Percentiles rank a stretch among this genome's conserved stretches.
phyloP scores from a whole-genome alignment of 2,888 invertebrate species.

The Hanleya hanleyi region DNA sequence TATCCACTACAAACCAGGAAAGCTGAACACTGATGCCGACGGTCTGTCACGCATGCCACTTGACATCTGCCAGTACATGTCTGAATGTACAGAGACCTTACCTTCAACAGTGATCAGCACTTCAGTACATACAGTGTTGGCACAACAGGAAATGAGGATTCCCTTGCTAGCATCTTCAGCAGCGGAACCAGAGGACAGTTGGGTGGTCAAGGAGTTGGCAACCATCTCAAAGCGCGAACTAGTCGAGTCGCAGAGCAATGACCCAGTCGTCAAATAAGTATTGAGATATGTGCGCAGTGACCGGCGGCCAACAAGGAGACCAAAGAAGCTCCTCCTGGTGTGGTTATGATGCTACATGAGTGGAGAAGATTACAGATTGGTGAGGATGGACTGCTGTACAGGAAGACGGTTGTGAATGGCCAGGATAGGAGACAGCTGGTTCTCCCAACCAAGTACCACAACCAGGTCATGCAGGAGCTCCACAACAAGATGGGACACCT shows the following conservation, averaged over 20 bases:
- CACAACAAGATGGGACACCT: too few relatives aligned
- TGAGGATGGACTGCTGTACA: not conserved
- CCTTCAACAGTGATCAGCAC: not conserved
- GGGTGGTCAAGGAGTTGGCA: too few relatives aligned
- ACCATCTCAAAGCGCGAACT: not conserved
- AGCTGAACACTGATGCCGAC: conserved; percentile 14
- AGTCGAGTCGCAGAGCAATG: not conserved
- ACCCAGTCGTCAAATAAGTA: not conserved
- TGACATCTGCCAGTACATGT: conserved; percentile 15
- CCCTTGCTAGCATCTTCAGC: too few relatives aligned
- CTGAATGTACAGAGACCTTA: conserved; percentile 11
- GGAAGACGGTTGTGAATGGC: not conserved
- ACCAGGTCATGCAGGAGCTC: too few relatives aligned
- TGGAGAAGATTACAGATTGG: not conserved
- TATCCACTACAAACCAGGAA: conserved; percentile 19
- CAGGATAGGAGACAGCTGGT: too few relatives aligned
- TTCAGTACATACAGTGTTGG: too few relatives aligned
- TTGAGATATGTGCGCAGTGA: not conserved
- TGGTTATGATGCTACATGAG: not conserved
- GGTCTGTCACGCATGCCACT: conserved; percentile 25
- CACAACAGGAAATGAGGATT: too few relatives aligned
- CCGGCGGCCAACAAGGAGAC: not conserved
- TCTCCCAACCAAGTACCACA: too few relatives aligned
- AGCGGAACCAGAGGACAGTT: too few relatives aligned
- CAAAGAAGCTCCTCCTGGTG: not conserved